A percentile compares a stretch with the other conserved stretches of the same genome.
These are phyloP conservation scores for Taenioides sp. DNA, from an alignment of 2,797 vertebrate species.

Conservation along the genomic window DNA sequence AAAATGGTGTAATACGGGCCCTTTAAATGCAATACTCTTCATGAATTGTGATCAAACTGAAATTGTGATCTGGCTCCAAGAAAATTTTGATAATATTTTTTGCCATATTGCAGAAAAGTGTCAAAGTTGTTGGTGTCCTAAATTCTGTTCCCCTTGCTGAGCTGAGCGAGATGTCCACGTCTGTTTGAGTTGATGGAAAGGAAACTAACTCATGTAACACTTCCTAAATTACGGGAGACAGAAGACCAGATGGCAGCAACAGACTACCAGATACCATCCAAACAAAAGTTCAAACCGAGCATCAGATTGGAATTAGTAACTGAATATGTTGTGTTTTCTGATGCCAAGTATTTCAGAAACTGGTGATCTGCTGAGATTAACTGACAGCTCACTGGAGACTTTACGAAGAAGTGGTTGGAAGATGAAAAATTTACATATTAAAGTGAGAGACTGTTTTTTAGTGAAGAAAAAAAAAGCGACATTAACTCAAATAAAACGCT, in stretches of 20 bases:
- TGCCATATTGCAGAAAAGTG: background rate
- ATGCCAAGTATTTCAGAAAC: background rate
- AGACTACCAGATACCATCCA: background rate
- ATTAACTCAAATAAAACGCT: background rate
- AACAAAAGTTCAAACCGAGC: constrained; percentile 5
- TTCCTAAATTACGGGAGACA: background rate
- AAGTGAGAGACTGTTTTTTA: background rate
- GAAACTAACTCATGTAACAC: background rate
- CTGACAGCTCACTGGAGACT: background rate
- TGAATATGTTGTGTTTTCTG: background rate
- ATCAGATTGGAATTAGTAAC: background rate
- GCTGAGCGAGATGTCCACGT: background rate
- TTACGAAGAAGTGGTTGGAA: background rate
- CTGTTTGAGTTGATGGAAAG: background rate
- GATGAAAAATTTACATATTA: background rate
- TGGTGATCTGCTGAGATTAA: background rate
- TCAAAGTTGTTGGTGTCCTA: background rate
- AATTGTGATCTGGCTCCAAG: too few species aligned
- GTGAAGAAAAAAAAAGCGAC: background rate
- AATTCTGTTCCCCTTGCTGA: background rate
- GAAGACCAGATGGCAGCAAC: constrained; percentile 4
- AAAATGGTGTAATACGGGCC: too few species aligned
- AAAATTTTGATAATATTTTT: too few species aligned
- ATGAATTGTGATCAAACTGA: too few species aligned
- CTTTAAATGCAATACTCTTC: too few species aligned